Evolutionary conservation across 2,113 vertebrate genomes (phyloP), one percentile per base, ranked within the genome.

Genomic region (Rhea pennata): DNA sequence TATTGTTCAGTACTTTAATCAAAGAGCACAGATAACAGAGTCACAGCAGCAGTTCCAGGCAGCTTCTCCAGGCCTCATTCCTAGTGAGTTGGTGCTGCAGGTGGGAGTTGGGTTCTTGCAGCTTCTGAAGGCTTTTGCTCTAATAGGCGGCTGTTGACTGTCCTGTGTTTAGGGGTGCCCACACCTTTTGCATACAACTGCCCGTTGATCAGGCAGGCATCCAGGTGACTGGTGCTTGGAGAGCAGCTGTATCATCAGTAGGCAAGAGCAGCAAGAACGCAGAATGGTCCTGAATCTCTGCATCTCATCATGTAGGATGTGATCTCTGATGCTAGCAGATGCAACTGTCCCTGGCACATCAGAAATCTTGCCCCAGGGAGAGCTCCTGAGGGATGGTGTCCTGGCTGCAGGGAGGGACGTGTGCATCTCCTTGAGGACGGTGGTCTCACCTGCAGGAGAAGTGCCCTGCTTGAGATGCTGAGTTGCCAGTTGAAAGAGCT

Each of bases 141-240:
- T 69, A 9, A 33, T 31, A 50, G 33, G 5, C 48, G 27, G 42
- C 48, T 29, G 14, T 61, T 66, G 69, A 16, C 29, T 0, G 2
- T 42, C 84, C 33, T 39, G 27, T 15, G 5, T 5, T 27, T 70
- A 8, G 23, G 24, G 9, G 3, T 65, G 10, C 59, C 39, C 8
- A 48, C 33, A 51, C 5, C 0, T 1, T 56, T n/a, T 22, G 36
- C 11, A 6, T 21, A 26, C 22, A 46, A 13, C 15, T 31, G 17
- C 24, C n/a, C 12, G 2, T 20, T 27, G 73, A 24, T 33, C 12
- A 15, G 23, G 24, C 15, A 51, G 42, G 19, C 73, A 24, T 42
- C 61, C 17, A 10, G 6, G 6, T 13, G 15, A 22, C 36, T 0
- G 0, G 33, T 48, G 46, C 46, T 48, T 48, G 46, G 46, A 48